These are phyloP conservation scores for Catharus bicknelli DNA, from an alignment of 2,113 vertebrate species.

Conservation along the genomic window DNA sequence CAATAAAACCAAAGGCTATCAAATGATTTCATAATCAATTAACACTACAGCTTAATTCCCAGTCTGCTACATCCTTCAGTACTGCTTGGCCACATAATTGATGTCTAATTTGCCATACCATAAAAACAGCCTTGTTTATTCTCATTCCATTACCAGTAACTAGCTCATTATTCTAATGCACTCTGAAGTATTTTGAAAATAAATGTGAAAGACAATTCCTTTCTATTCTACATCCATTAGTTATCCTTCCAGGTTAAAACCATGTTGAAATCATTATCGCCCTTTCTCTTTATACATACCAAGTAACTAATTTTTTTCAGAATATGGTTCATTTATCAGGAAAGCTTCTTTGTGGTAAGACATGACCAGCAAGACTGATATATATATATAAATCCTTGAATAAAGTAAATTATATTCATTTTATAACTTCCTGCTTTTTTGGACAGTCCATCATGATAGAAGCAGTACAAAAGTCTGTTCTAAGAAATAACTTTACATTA, in stretches of 20 bases:
- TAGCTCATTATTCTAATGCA: slow-evolving; percentile 57
- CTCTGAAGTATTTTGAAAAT: slow-evolving; percentile 41
- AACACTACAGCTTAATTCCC: slow-evolving; percentile 61
- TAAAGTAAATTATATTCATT: background rate
- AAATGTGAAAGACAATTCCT: slow-evolving; percentile 16
- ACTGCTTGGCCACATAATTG: slow-evolving; percentile 44
- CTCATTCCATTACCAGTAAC: slow-evolving; percentile 53
- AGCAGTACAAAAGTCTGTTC: background rate
- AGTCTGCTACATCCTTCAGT: slow-evolving; percentile 23
- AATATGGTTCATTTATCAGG: background rate
- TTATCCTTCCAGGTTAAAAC: slow-evolving; percentile 22
- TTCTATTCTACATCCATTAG: background rate
- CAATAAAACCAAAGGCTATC: slow-evolving; percentile 41
- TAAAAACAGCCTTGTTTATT: slow-evolving; percentile 37
- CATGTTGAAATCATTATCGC: background rate
- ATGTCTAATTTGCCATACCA: slow-evolving; percentile 41
- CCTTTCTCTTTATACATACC: background rate
- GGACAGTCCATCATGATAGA: background rate
- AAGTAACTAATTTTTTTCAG: background rate
- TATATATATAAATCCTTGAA: background rate
- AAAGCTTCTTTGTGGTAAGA: background rate
- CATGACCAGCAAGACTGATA: background rate
- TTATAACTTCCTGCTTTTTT: background rate
- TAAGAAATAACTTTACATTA: background rate
- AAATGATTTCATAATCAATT: slow-evolving; percentile 66